Percentiles rank a stretch among this genome's conserved stretches.
phyloP scores from a whole-genome alignment of 2,888 invertebrate species.

The Selenia dentaria region DNA sequence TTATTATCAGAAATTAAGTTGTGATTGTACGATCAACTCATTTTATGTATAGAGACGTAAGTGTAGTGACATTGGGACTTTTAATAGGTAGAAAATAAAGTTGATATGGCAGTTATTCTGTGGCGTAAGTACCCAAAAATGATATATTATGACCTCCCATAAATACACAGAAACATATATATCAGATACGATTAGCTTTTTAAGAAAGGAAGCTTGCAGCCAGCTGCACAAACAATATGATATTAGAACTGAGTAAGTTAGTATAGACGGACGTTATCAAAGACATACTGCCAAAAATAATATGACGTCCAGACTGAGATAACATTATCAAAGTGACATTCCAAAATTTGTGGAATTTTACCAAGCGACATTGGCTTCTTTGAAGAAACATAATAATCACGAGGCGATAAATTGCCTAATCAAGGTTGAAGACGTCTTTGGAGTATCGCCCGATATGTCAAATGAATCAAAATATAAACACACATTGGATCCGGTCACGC shows the following conservation, averaged over 20 bases:
- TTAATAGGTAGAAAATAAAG: too few relatives aligned
- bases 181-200: not conserved
- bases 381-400: constrained; percentile 1
- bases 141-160: too few relatives aligned
- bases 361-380: constrained; percentile 21
- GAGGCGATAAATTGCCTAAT: constrained; percentile 4
- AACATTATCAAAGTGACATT: constrained; percentile 23
- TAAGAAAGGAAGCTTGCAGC: too few relatives aligned
- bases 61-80: too few relatives aligned
- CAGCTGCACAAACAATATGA: too few relatives aligned
- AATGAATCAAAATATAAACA: not conserved
- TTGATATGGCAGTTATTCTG: too few relatives aligned
- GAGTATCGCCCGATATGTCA: not conserved
- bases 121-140: too few relatives aligned
- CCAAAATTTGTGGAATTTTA: constrained; percentile 26
- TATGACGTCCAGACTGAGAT: constrained; percentile 25
- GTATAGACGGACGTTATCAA: constrained; percentile 9
- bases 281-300: constrained; percentile 23
- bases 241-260: constrained; percentile 7
- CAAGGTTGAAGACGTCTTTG: constrained; percentile 6
- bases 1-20: not conserved
- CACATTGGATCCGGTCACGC: constrained; percentile 3
- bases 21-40: too few relatives aligned
- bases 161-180: too few relatives aligned
- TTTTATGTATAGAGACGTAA: too few relatives aligned